Evolutionary conservation across 2,888 invertebrate species (phyloP), one percentile per base, ranked within the genome.

Genomic region (Agriopis aurantiaria): DNA sequence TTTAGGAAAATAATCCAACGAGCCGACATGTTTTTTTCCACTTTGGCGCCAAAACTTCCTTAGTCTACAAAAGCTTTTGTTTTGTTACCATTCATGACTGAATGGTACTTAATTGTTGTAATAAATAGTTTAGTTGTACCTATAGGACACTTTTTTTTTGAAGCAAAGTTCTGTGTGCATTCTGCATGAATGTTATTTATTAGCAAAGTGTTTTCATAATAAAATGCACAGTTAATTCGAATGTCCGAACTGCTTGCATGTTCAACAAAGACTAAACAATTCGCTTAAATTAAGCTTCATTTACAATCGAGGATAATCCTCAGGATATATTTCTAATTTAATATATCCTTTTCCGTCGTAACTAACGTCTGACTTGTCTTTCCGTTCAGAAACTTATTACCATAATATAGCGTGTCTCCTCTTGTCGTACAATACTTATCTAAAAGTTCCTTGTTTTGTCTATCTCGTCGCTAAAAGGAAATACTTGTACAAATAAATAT

Each of bases 401-500:
- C 86, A 85, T 88, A 87, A 88, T 89, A 87, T 87, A 88, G 80
- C 85, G 79, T 80, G 82, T 81, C 85, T 83, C 83, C 87, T 86
- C 82, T 81, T 80, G 80, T 79, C 78, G 80, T 84, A 88, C 86
- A 88, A 87, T 88, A 89, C 89, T 91, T 92, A 92, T 92, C 92
- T 92, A 91, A 91, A 89, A 91, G 84, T 87, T 89, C 82, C 87
- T 91, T 88, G 90, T 92, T 90, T 90, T 88, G 89, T 89, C 84
- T 82, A 81, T 81, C 82, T 82, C 85, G 84, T 87, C 89, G 91
- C 91, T 94, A 93, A 94, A 91, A 94, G 93, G 93, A 87, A 93
- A 93, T 90, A 87, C 93, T 88, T 93, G 93, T 94, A 88, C 85
- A 91, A 90, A 93, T 93, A 93, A 94, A 94, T 92, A 93, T 89